Evolutionary conservation across 2,888 invertebrate species (phyloP), one percentile per base, ranked within the genome.

Genomic region (Mythimna vitellina): DNA sequence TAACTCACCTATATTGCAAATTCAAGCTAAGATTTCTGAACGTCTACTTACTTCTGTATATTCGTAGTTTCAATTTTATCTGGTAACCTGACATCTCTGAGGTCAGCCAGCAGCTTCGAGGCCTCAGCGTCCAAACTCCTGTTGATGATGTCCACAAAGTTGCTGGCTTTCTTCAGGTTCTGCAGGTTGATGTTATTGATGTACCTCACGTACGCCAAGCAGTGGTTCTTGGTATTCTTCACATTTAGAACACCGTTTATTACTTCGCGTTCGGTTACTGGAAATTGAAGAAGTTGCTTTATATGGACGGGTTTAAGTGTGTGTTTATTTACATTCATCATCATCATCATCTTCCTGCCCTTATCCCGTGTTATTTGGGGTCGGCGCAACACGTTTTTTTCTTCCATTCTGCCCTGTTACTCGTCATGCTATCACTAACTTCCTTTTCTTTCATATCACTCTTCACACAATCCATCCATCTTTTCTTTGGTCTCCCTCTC

Each of bases 111-210:
- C 12, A 99, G 96, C 89, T 98, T 98, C 0, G 98, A 98, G 0
- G 99, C 99, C 92, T 99, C 99, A 0, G 98, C 98, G 90, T 99
- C 99, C 84, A 99, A 97, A 90, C 98, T 98, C 81, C 99, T 96
- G 93, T 99, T 99, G 49, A 98, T 97, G 76, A 99, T 99, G 92
- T 99, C 99, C 69, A 99, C 98, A 91, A 99, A 99, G 70, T 99
- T 97, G 72, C 99, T 98, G 22, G 99, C 99, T 89, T 99, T 99
- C 91, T 99, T 98, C 81, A 99, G 94, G 93, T 99, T 99, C 92
- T 99, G 99, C 51, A 99, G 96, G 92, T 99, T 99, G 75, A 99
- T 99, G 92, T 99, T 99, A 94, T 99, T 99, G 91, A 99, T 99
- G 93, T 99, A 99, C 70, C 99, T 97, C 6, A 99, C 97, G 93